These are phyloP conservation scores for Aurelia sp. DNA, from an alignment of 30 jellyfish, hydroid and myxozoan genomes.

Conservation along the genomic window DNA sequence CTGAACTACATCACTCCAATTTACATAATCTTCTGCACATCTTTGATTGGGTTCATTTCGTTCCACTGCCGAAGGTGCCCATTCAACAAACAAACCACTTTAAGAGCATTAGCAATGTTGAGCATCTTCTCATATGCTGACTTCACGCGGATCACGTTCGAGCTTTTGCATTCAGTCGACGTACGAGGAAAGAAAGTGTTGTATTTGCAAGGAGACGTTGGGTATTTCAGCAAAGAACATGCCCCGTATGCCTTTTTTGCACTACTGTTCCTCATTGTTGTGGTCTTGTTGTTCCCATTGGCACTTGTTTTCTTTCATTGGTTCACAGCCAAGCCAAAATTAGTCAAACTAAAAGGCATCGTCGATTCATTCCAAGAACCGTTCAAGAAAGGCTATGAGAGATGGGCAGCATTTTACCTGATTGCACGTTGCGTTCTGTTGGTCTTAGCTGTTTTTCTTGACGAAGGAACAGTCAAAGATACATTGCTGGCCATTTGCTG, in stretches of 20 bases:
- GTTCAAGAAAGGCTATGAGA: constrained; percentile 51
- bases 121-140: constrained; percentile 69
- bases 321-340: neutral
- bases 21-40: constrained; percentile 43
- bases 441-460: constrained; percentile 48
- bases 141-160: constrained; percentile 76
- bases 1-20: constrained; percentile 73
- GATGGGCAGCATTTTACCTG: constrained; percentile 76
- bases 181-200: constrained; percentile 39
- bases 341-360: constrained; percentile 42
- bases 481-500: constrained; percentile 65
- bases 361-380: constrained; percentile 66
- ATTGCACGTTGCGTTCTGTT: constrained; percentile 53
- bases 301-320: constrained; percentile 59
- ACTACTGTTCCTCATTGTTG: constrained; percentile 9
- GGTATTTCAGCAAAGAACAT: constrained; percentile 46
- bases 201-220: constrained; percentile 64
- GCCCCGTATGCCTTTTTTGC: constrained; percentile 56
- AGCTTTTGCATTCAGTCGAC: constrained; percentile 58
- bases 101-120: constrained; percentile 55
- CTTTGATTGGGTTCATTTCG: constrained; percentile 45
- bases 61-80: constrained; percentile 47
- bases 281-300: constrained; percentile 62
- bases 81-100: constrained; percentile 23
- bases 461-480: constrained; percentile 47